These are phyloP conservation scores for Hylaeus volcanicus DNA, from an alignment of 1,140 invertebrate genomes.

Conservation along the genomic window DNA sequence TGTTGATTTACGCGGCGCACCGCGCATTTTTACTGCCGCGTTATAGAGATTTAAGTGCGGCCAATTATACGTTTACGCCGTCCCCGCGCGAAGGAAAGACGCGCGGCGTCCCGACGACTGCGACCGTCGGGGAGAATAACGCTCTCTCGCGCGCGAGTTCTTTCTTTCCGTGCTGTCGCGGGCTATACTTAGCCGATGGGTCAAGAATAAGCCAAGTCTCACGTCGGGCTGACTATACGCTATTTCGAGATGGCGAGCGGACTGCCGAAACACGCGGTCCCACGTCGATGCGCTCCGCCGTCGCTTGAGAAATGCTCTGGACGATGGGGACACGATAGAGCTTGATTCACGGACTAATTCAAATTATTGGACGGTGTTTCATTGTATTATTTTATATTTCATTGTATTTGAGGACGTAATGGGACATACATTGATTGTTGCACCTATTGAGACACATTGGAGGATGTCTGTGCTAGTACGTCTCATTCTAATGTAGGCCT, in stretches of 20 bases:
- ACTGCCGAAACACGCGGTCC: slow-evolving; percentile 36
- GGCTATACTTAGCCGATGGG: slow-evolving; percentile 62
- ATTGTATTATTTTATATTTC: too few relatives aligned
- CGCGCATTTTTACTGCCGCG: slow-evolving; percentile 77
- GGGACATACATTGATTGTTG: too few relatives aligned
- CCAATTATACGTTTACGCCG: slow-evolving; percentile 79
- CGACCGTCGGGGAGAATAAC: slow-evolving; percentile 3
- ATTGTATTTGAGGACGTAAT: too few relatives aligned
- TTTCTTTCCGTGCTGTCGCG: slow-evolving; percentile 52
- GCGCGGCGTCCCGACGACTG: slow-evolving; percentile 8
- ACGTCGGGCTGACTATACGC: slow-evolving; percentile 66
- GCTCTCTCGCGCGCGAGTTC: slow-evolving; percentile 30
- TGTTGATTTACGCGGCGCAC: slow-evolving; percentile 76
- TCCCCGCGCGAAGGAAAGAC: background rate
- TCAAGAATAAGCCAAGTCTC: slow-evolving; percentile 69
- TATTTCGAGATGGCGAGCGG: slow-evolving; percentile 66
- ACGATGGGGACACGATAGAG: too few relatives aligned
- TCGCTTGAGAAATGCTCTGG: background rate
- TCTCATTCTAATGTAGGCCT: too few relatives aligned
- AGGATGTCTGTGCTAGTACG: too few relatives aligned
- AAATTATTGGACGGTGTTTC: too few relatives aligned
- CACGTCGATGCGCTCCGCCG: background rate
- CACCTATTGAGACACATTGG: too few relatives aligned
- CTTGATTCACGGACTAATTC: too few relatives aligned
- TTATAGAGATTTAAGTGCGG: slow-evolving; percentile 79